Conservation (phyloP, 2,113 vertebrate genomes). For the Oreochromis spilurus region DNA sequence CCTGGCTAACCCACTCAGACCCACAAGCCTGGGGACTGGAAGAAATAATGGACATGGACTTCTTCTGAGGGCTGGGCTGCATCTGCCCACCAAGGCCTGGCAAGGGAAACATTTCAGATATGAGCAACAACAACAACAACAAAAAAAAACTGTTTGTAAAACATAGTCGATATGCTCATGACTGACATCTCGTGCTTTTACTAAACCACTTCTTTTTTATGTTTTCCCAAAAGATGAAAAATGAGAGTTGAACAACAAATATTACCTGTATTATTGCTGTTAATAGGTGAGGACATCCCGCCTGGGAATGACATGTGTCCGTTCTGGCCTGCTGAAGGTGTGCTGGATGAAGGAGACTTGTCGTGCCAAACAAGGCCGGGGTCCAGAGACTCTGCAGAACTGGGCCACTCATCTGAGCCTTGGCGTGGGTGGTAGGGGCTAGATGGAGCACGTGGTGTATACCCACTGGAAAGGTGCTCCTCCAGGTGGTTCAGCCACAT, state of each 20-base stretch:
- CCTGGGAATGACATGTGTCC: slow-evolving; percentile 84
- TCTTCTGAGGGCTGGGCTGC: slow-evolving; percentile 85
- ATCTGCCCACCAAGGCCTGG: slow-evolving; percentile 79
- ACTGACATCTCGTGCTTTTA: background rate
- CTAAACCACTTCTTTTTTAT: background rate
- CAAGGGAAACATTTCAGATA: background rate
- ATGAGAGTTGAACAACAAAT: background rate
- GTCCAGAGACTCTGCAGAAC: slow-evolving; percentile 76
- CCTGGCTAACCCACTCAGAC: slow-evolving; percentile 82
- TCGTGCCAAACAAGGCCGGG: slow-evolving; percentile 82
- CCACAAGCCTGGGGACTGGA: slow-evolving; percentile 78
- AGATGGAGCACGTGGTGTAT: slow-evolving; percentile 69
- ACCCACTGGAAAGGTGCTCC: slow-evolving; percentile 82
- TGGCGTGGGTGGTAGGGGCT: slow-evolving; percentile 81
- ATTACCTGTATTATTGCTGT: slow-evolving; percentile 81
- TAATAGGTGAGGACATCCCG: slow-evolving; percentile 81
- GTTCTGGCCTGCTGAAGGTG: slow-evolving; percentile 81
- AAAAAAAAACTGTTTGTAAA: background rate
- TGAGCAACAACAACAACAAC: background rate
- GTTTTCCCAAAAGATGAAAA: background rate
- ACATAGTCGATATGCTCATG: background rate
- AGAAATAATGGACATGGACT: slow-evolving; percentile 83
- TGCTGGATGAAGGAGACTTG: slow-evolving; percentile 75
- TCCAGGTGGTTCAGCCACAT: slow-evolving; percentile 93
- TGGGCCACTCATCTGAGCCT: slow-evolving; percentile 86